These are phyloP conservation scores for Meteorus colon DNA, from an alignment of 2,888 invertebrate species.

Conservation along the genomic window DNA sequence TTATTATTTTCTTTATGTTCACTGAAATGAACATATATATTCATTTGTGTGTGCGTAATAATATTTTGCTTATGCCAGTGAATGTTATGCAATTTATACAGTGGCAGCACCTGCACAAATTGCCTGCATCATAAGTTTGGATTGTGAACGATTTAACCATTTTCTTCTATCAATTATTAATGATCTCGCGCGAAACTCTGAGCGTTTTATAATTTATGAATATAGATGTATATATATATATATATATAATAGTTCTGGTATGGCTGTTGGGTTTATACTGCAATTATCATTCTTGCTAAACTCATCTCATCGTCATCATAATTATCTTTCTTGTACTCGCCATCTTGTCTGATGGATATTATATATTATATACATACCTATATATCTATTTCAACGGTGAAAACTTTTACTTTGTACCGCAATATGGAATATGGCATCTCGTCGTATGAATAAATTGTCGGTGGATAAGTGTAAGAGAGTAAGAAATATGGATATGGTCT, in stretches of 20 bases:
- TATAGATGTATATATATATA: neutral
- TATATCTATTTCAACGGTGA: neutral
- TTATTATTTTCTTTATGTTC: slow-evolving; percentile 1
- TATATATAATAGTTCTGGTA: neutral
- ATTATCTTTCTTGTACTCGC: slow-evolving; percentile 5
- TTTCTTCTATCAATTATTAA: slow-evolving; percentile 35
- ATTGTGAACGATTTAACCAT: slow-evolving; percentile 17
- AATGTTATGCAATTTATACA: slow-evolving; percentile 32
- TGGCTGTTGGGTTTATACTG: neutral
- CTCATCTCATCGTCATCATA: slow-evolving; percentile 24
- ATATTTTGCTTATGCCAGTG: slow-evolving; percentile 10
- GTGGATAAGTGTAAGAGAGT: neutral
- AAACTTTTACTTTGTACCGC: slow-evolving; percentile 22
- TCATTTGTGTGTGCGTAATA: slow-evolving; percentile 3
- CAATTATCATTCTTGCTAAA: slow-evolving; percentile 23
- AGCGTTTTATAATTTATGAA: slow-evolving; percentile 12
- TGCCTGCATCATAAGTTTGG: slow-evolving; percentile 22
- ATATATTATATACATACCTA: neutral
- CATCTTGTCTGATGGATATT: neutral
- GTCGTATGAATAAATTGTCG: slow-evolving; percentile 16
- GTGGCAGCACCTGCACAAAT: slow-evolving; percentile 30
- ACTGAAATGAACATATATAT: slow-evolving; percentile 5
- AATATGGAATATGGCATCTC: slow-evolving; percentile 1
- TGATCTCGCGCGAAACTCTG: slow-evolving; percentile 15
- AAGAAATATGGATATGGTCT: neutral